Conservation (phyloP, 2,113 vertebrate species). For the Hylia prasina region DNA sequence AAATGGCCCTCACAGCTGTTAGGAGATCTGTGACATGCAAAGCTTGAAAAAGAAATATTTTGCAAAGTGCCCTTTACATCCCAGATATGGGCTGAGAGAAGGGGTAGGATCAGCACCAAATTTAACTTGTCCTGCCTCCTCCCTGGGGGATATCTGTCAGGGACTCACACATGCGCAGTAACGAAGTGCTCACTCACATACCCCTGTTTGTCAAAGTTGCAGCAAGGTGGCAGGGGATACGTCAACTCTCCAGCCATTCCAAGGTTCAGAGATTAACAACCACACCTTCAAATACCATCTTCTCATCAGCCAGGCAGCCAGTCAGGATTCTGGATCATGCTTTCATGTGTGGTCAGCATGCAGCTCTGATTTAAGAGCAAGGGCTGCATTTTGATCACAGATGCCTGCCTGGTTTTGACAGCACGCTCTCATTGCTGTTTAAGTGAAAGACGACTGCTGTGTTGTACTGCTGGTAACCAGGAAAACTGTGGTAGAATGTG, state of each 20-base stretch:
- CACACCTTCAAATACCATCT: background rate
- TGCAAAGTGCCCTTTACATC: background rate
- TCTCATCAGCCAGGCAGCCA: background rate
- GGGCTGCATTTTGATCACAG: background rate
- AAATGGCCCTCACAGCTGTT: background rate
- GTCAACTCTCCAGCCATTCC: background rate
- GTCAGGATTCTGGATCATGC: background rate
- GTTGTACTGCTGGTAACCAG: background rate
- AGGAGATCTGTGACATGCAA: background rate
- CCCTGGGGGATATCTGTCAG: background rate
- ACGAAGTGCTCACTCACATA: rapidly evolving
- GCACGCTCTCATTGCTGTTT: background rate
- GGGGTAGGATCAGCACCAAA: background rate
- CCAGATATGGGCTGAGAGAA: background rate
- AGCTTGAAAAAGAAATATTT: background rate
- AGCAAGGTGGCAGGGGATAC: background rate
- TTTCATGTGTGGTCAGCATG: background rate
- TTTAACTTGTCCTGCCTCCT: background rate
- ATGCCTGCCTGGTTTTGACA: background rate
- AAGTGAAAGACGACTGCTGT: background rate
- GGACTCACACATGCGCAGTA: background rate
- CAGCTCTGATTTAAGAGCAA: background rate
- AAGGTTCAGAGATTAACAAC: background rate
- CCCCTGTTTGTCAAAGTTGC: background rate
- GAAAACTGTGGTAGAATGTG: background rate